Base-by-base conservation (phyloP, 2,888 invertebrate species). In the Xanthia togata region DNA sequence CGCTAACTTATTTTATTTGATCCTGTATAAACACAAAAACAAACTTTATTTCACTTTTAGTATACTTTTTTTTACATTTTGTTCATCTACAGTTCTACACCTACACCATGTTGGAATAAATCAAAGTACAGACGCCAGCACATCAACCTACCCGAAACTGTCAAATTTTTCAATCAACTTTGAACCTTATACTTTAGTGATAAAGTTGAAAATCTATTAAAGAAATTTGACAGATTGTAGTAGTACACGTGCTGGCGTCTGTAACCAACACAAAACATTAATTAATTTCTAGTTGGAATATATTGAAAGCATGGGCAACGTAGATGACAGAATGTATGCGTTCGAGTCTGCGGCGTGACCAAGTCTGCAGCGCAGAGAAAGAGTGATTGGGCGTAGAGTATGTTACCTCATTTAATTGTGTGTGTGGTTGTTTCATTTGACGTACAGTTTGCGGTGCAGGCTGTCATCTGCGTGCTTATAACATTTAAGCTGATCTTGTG, bases 361-460 rank as follows among this genome's bases (percentile, higher is more conserved):
- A 96, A 94, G 41, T 92, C 95, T n/a, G 93, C 96, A 70, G 91
- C 93, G n/a, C 53, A 94, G 97, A 26, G 97, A 97, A 79, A 97
- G 97, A 59, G 95, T 98, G 26, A 26, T 50, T 81, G 62, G 74
- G 74, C 53, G 74, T 53, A 76, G 73, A 55, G 77, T 81, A 77
- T 38, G 77, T 81, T 81, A 81, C 38, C 14, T 74, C 38, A 38
- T 74, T 62, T 55, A 80, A 53, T 73, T 63, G 38, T 77, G 62
- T 77, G 79, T 57, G 79, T 70, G 79, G 55, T 55, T 55, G n/a
- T 81, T 70, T 8, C 31, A 62, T 81, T 73, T 73, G 38, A 26
- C 35, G n/a, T 81, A 60, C 20, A 35, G 26, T 44, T 44, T 64
- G 26, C 44, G 75, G 77, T 55, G 53, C 53, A 75, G 75, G 64